phyloP scores from a whole-genome alignment of 2,797 vertebrate species.

The Bovichtus variegatus region DNA sequence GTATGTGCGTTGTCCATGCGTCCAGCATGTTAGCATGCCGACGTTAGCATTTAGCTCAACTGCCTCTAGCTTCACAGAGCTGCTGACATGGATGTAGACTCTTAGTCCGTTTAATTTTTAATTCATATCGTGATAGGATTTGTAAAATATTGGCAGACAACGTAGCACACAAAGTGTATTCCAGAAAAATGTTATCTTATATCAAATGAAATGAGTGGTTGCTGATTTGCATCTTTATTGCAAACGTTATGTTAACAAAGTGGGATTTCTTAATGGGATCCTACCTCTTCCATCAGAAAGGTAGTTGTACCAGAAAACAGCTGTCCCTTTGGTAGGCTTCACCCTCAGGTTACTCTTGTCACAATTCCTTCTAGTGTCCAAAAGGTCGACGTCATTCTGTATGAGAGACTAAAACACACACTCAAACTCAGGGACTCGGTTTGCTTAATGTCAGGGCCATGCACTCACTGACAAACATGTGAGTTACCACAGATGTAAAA shows the following conservation, averaged over 20 bases:
- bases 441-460: background rate
- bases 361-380: constrained; percentile 97
- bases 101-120: background rate
- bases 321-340: constrained; percentile 94
- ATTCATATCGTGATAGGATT: background rate
- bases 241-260: background rate
- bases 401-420: constrained; percentile 90
- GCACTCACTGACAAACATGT: constrained; percentile 55
- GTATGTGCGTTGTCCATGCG: background rate
- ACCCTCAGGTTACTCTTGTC: constrained; percentile 96
- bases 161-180: background rate
- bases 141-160: background rate
- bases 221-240: background rate
- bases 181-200: background rate
- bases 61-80: background rate
- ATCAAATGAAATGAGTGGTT: background rate
- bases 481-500: constrained; percentile 57
- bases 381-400: constrained; percentile 94
- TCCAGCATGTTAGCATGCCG: background rate
- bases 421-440: constrained; percentile 24
- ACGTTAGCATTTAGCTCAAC: background rate
- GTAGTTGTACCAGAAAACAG: constrained; percentile 99
- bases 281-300: constrained; percentile 96
- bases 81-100: background rate
- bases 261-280: background rate